Base-by-base conservation (phyloP, 2,797 vertebrate species). In the Florisuga fusca region DNA sequence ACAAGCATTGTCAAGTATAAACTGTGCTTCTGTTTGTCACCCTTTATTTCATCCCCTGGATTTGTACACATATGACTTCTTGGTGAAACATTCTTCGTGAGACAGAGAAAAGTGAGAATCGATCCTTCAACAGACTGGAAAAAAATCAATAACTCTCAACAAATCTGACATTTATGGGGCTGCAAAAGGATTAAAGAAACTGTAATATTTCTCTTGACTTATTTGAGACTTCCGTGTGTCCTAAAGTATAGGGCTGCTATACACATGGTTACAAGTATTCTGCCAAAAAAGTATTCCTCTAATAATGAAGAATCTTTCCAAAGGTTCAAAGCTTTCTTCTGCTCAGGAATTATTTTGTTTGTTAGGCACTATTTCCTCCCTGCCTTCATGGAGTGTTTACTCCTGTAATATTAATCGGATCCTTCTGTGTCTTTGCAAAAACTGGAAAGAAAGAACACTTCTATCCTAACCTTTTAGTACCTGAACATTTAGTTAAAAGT, bases 121-220 rank as follows among this genome's bases (percentile, higher is more conserved):
- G 64, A 58, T 85, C 61, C 54, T 93, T 90, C 82, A 83, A 53
- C 27, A 78, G 51, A 71, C 23, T 85, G 54, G 36, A 57, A 79
- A 90, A 89, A 72, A 87, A 75, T 61, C 78, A 74, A 50, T 82
- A 74, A 23, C 82, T 89, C 62, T 78, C 50, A 81, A 78, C 22
- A 84, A 92, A 87, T 59, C 23, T 86, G 82, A 66, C 58, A 66
- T 64, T 85, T 93, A 61, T 62, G 53, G 76, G 75, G 16, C 20
- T 92, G 34, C 59, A 89, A 87, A 91, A 84, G 25, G 38, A 89
- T 83, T 93, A 85, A 95, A 90, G 55, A 91, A 87, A 87, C 29
- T 9, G 29, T 36, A 66, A 55, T 36, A 36, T 83, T 91, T 85
- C 85, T 92, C 43, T 83, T 92, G 50, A 89, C 54, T 89, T 87